Percentiles rank a stretch among this genome's conserved stretches.
Evolutionary conservation across 2,113 vertebrate species (phyloP).

Genomic region (Benitochromis conjunctus): DNA sequence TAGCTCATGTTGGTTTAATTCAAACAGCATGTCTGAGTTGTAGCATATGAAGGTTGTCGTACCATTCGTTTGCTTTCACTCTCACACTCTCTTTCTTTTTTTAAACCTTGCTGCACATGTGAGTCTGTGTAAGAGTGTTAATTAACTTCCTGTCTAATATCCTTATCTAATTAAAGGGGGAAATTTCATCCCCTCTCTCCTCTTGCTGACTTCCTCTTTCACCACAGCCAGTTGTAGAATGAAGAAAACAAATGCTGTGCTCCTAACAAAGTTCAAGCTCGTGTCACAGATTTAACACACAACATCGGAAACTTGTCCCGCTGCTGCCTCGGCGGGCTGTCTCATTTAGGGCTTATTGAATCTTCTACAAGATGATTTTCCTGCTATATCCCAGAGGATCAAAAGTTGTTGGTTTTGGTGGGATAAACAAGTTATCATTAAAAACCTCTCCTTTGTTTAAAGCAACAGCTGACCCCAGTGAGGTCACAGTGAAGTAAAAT

Average conservation of each 20-base stretch:
- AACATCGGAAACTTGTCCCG: neutral
- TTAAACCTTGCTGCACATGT: neutral
- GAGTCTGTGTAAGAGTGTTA: neutral
- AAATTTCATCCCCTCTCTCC: neutral
- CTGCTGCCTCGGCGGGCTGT: neutral
- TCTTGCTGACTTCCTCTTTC: conserved; percentile 45
- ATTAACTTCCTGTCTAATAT: conserved; percentile 46
- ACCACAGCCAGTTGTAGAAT: neutral
- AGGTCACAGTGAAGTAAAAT: neutral
- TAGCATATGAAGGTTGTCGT: neutral
- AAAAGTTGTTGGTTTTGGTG: neutral
- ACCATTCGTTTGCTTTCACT: neutral
- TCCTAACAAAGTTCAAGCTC: conserved; percentile 23
- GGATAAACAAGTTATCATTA: neutral
- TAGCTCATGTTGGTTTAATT: neutral
- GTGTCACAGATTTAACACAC: conserved; percentile 13
- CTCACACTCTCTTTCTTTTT: neutral
- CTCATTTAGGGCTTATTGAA: neutral
- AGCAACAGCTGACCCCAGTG: neutral
- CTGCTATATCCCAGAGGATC: neutral
- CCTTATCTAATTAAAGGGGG: conserved; percentile 60
- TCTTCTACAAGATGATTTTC: neutral
- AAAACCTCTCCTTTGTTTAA: neutral
- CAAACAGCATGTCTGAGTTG: neutral
- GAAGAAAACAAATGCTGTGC: neutral